Conservation (phyloP, 2,888 invertebrate species). For the Pasiphila rectangulata region DNA sequence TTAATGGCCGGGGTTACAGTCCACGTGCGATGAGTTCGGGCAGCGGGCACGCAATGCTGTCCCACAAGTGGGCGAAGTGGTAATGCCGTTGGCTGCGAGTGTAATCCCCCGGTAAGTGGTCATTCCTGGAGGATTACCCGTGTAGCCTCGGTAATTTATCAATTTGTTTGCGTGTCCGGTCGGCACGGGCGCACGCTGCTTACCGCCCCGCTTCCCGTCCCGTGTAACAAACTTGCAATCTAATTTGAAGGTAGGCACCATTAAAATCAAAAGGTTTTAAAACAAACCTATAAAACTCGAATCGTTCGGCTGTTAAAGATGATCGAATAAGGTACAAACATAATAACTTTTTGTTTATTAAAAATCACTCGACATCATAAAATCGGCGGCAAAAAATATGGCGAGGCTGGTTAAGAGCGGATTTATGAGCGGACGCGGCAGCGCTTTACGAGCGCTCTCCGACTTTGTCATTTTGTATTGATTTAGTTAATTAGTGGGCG, state of each 20-base stretch:
- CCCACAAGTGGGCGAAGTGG: conserved; percentile 24
- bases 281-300: conserved; percentile 22
- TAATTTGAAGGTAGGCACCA: conserved; percentile 20
- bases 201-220: conserved; percentile 16
- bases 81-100: conserved; percentile 40
- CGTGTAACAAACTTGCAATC: conserved; percentile 25
- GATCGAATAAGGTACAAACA: conserved; percentile 21
- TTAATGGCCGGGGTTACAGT: conserved; percentile 14
- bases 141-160: conserved; percentile 67
- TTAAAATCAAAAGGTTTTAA: conserved; percentile 21
- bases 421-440: conserved; percentile 17
- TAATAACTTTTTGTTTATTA: conserved; percentile 29
- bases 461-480: conserved; percentile 28
- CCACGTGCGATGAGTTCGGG: background rate
- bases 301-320: conserved; percentile 24
- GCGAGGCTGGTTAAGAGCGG: conserved; percentile 25
- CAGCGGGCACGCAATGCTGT: background rate
- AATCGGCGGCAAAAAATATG: conserved; percentile 29
- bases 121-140: conserved; percentile 64
- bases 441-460: conserved; percentile 21
- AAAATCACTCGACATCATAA: conserved; percentile 32
- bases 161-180: conserved; percentile 46
- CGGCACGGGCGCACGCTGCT: conserved; percentile 6
- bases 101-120: conserved; percentile 63
- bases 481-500: conserved; percentile 29